Conservation (phyloP, 2,797 vertebrate genomes). For the Lutjanus campechanus region DNA sequence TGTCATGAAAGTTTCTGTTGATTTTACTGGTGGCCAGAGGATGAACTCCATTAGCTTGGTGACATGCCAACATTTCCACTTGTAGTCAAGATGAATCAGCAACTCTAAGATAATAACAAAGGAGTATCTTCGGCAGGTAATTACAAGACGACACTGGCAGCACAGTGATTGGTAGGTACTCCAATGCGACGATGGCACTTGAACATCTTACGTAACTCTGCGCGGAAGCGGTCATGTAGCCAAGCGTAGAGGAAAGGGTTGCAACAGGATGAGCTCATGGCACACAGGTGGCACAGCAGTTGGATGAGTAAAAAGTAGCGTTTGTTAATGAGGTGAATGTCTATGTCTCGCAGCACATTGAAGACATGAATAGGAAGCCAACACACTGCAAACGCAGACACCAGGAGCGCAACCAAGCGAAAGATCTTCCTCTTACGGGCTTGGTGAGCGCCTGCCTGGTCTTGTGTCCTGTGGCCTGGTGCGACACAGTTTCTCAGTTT, state of each 20-base stretch:
- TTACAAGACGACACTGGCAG: slow-evolving; percentile 74
- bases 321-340: slow-evolving; percentile 90
- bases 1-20: background rate
- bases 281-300: slow-evolving; percentile 90
- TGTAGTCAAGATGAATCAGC: background rate
- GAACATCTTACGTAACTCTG: slow-evolving; percentile 84
- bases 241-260: slow-evolving; percentile 92
- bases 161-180: slow-evolving; percentile 73
- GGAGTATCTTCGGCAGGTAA: background rate
- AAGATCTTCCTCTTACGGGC: slow-evolving; percentile 89
- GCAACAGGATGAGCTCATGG: slow-evolving; percentile 91
- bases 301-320: slow-evolving; percentile 90
- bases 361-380: slow-evolving; percentile 93
- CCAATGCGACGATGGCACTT: slow-evolving; percentile 78
- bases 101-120: background rate
- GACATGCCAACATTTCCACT: background rate
- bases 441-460: slow-evolving; percentile 81
- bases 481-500: slow-evolving; percentile 88
- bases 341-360: slow-evolving; percentile 90
- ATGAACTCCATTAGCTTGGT: background rate
- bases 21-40: background rate
- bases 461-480: slow-evolving; percentile 78
- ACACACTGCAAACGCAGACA: slow-evolving; percentile 87
- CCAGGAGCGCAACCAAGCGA: slow-evolving; percentile 88
- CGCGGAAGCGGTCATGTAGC: slow-evolving; percentile 90